Evolutionary conservation across 2,797 vertebrate genomes (phyloP), one percentile per base, ranked within the genome.

Genomic region (Gadopsis bispinosus): DNA sequence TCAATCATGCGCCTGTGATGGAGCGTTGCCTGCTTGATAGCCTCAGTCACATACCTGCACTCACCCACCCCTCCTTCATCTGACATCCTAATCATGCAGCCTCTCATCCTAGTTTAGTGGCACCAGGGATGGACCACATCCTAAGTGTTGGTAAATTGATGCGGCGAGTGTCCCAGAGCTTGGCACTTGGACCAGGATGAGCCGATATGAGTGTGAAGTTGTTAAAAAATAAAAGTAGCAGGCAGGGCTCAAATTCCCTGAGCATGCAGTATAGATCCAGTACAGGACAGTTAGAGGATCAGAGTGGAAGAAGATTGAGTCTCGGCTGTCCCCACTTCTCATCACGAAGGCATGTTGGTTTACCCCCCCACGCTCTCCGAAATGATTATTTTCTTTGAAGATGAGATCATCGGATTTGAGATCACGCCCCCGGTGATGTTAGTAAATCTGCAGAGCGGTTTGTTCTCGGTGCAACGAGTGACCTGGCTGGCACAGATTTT

Each of bases 331-430:
- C 59, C 66, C 39, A 4, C 67, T 41, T 22, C 63, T 63, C 79
- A 65, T 77, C 69, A 63, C 6, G 6, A 48, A 70, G 75, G 17
- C 65, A 14, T 5, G 19, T 51, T 13, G 41, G 20, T 39, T 51
- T 63, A 12, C 48, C 54, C 17, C 17, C 8, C 4, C 19, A 4
- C 7, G 51, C 75, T 48, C 33, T 75, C 71, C 66, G 62, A 29
- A 76, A 74, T 84, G 66, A 79, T 51, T 10, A 75, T 70, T 88
- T 82, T 69, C 79, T 89, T 85, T 91, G 83, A 91, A 88, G 87
- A 80, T 2, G 43, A 26, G 68, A 77, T 84, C 62, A 71, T 82
- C 83, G 77, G 17, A 78, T 80, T 72, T 67, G 14, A 51, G 62
- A 73, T 83, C 48, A 26, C 69, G 10, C 56, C 59, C 2, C 33